A percentile compares a stretch with the other conserved stretches of the same genome.
Evolutionary conservation across 2,888 invertebrate genomes (phyloP).

Genomic region (Antheraea yamamai): DNA sequence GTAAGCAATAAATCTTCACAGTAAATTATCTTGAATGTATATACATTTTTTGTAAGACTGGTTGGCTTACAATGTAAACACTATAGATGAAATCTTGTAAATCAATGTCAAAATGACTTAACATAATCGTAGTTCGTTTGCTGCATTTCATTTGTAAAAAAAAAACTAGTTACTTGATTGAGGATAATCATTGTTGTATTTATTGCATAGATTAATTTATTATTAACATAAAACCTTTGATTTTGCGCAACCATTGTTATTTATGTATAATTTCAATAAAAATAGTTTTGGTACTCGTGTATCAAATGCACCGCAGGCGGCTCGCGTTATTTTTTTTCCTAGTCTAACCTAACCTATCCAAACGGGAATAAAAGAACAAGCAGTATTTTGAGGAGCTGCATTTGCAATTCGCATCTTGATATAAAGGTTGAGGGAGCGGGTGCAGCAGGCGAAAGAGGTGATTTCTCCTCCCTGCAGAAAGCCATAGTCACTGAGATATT

Average conservation of each 20-base stretch:
- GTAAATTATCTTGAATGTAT: neutral
- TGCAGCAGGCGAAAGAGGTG: too few relatives aligned
- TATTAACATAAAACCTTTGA: neutral
- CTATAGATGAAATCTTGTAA: conserved; percentile 5
- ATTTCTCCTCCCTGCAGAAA: too few relatives aligned
- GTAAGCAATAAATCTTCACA: neutral
- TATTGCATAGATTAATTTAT: neutral
- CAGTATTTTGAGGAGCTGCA: too few relatives aligned
- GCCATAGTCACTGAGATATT: too few relatives aligned
- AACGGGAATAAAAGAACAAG: too few relatives aligned
- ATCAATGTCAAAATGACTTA: neutral
- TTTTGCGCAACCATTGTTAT: neutral
- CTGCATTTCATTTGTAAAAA: neutral
- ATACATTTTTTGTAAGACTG: neutral
- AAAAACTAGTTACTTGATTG: neutral
- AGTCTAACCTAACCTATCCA: too few relatives aligned
- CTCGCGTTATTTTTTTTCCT: too few relatives aligned
- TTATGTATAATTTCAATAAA: neutral
- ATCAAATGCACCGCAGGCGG: too few relatives aligned
- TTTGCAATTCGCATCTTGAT: too few relatives aligned
- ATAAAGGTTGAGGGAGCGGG: too few relatives aligned
- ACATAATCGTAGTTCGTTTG: neutral
- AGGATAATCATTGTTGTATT: neutral
- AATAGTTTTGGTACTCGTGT: too few relatives aligned
- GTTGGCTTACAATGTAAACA: neutral